These are phyloP conservation scores for Hormaphis cornu DNA, from an alignment of 1,140 invertebrate genomes.

Conservation along the genomic window DNA sequence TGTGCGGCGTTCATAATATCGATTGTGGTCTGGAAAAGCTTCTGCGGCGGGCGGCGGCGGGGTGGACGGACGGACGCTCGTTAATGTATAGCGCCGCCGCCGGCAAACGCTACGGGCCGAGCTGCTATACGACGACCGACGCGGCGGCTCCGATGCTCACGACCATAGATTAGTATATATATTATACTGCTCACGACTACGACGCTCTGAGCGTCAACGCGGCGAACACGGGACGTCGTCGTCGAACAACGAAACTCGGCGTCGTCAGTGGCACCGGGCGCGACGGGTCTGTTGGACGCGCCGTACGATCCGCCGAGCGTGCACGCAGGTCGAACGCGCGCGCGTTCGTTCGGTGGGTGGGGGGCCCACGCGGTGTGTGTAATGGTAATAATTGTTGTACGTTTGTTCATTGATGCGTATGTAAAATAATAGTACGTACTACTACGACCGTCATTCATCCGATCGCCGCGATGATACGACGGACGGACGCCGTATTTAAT, in stretches of 20 bases:
- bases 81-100: background rate
- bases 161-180: too few relatives aligned
- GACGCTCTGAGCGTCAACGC: background rate
- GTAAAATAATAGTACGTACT: too few relatives aligned
- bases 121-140: too few relatives aligned
- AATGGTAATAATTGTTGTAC: background rate
- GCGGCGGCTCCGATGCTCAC: too few relatives aligned
- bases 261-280: slow-evolving; percentile 35
- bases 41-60: background rate
- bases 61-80: background rate
- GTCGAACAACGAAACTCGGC: too few relatives aligned
- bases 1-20: background rate
- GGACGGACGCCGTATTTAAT: too few relatives aligned
- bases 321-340: background rate
- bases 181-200: too few relatives aligned
- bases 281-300: slow-evolving; percentile 33
- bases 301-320: background rate
- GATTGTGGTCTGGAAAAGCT: slow-evolving; percentile 8
- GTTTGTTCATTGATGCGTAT: background rate
- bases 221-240: slow-evolving; percentile 29
- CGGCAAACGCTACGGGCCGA: background rate
- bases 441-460: too few relatives aligned
- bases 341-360: background rate
- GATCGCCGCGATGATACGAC: too few relatives aligned
- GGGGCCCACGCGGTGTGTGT: slow-evolving; percentile 3